phyloP scores from a whole-genome alignment of 2,888 invertebrate species.

The Chirona hameri region DNA sequence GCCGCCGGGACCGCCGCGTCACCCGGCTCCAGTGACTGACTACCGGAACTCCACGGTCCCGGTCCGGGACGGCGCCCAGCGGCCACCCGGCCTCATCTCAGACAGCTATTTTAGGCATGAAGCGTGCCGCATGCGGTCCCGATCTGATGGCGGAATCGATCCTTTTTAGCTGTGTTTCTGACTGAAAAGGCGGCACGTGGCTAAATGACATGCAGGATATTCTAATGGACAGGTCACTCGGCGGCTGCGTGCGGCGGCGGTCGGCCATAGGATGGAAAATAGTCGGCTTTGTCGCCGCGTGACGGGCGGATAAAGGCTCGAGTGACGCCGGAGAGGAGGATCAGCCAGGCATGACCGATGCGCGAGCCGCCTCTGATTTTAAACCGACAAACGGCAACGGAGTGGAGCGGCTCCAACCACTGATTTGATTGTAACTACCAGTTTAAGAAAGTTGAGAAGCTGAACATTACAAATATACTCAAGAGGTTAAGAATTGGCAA shows the following conservation, averaged over 20 bases:
- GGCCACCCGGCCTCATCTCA: too few relatives aligned
- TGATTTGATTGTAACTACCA: too few relatives aligned
- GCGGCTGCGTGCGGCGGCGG: background rate
- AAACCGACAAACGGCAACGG: too few relatives aligned
- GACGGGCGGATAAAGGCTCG: background rate
- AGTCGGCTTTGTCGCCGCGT: background rate
- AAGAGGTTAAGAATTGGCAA: too few relatives aligned
- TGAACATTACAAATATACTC: too few relatives aligned
- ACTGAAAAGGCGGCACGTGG: conserved; percentile 3
- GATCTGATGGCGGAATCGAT: background rate
- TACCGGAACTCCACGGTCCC: background rate
- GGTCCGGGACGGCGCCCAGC: background rate
- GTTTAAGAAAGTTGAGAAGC: too few relatives aligned
- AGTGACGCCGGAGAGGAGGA: background rate
- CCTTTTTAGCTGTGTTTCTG: conserved; percentile 2
- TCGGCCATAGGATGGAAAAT: background rate
- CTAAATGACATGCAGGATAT: conserved; percentile 8
- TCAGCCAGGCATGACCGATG: too few relatives aligned
- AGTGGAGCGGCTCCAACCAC: too few relatives aligned
- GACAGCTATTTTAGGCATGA: background rate
- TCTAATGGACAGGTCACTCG: conserved; percentile 24
- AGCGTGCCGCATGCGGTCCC: background rate
- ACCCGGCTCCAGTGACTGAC: background rate
- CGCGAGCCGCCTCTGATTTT: too few relatives aligned
- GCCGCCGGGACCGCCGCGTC: background rate